Conservation (phyloP, 2,888 invertebrate genomes). For the Synanthedon andrenaeformis region DNA sequence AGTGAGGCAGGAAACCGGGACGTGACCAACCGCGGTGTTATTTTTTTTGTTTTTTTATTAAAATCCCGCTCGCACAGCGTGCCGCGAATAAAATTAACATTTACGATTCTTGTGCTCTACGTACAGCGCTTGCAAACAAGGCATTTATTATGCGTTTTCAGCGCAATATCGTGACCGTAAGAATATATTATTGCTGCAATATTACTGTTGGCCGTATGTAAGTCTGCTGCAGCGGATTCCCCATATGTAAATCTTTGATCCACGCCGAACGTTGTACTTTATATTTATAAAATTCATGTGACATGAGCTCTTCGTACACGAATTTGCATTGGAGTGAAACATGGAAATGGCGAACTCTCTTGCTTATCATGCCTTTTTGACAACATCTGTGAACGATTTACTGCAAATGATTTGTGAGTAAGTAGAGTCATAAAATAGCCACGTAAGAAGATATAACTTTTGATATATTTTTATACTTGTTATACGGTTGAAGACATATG, state of each 20-base stretch:
- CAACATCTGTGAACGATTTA: neutral
- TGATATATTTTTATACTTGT: neutral
- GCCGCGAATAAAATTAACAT: constrained; percentile 25
- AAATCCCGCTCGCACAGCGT: constrained; percentile 18
- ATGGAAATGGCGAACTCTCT: constrained; percentile 26
- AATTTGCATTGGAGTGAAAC: constrained; percentile 43
- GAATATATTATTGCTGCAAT: neutral
- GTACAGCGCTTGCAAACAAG: neutral
- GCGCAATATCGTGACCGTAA: neutral
- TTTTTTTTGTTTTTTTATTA: constrained; percentile 32
- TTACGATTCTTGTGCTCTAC: constrained; percentile 3
- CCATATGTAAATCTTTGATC: constrained; percentile 32
- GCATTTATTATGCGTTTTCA: neutral
- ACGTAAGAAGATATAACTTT: neutral
- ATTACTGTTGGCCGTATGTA: neutral
- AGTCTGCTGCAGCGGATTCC: constrained; percentile 18
- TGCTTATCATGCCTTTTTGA: constrained; percentile 16
- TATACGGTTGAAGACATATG: neutral
- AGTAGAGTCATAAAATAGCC: constrained; percentile 1
- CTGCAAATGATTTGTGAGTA: constrained; percentile 3
- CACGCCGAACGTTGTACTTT: constrained; percentile 30
- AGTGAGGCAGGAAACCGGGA: constrained; percentile 21
- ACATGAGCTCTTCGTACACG: constrained; percentile 43
- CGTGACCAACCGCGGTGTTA: constrained; percentile 36
- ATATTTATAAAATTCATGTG: constrained; percentile 60